phyloP scores from a whole-genome alignment of 2,888 invertebrate genomes.

The Acrobasis consociella region DNA sequence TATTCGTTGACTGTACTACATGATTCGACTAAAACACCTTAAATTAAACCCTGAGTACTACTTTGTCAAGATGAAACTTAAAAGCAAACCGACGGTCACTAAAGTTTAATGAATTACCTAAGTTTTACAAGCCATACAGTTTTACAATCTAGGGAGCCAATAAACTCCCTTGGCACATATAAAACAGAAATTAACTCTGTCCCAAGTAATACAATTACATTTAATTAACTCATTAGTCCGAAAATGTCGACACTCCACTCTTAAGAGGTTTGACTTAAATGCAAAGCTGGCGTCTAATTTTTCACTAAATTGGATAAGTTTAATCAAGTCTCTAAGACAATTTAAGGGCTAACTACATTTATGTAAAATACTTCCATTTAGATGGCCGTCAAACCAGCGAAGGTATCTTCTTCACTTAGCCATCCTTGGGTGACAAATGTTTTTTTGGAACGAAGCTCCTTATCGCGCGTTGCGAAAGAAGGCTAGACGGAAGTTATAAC shows the following conservation, averaged over 20 bases:
- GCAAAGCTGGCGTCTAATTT: slow-evolving; percentile 15
- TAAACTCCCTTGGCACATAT: slow-evolving; percentile 42
- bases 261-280: slow-evolving; percentile 14
- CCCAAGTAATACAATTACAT: slow-evolving; percentile 47
- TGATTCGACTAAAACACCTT: neutral
- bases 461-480: no score
- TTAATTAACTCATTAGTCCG: slow-evolving; percentile 56
- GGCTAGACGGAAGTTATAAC: no score
- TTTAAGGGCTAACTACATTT: no score
- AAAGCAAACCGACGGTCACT: slow-evolving; percentile 3
- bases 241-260: slow-evolving; percentile 40
- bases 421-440: no score
- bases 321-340: slow-evolving; percentile 10
- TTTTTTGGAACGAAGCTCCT: no score
- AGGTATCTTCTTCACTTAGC: no score
- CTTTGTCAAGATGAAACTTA: neutral
- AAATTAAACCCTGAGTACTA: neutral
- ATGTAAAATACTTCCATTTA: no score
- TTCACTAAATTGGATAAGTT: slow-evolving; percentile 16
- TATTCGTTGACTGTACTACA: no score
- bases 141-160: slow-evolving; percentile 37
- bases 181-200: slow-evolving; percentile 41
- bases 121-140: slow-evolving; percentile 23
- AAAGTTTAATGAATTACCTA: slow-evolving; percentile 8
- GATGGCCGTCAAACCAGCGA: no score